Evolutionary conservation across 2,113 vertebrate genomes (phyloP).

Genomic region (Colossoma macropomum): DNA sequence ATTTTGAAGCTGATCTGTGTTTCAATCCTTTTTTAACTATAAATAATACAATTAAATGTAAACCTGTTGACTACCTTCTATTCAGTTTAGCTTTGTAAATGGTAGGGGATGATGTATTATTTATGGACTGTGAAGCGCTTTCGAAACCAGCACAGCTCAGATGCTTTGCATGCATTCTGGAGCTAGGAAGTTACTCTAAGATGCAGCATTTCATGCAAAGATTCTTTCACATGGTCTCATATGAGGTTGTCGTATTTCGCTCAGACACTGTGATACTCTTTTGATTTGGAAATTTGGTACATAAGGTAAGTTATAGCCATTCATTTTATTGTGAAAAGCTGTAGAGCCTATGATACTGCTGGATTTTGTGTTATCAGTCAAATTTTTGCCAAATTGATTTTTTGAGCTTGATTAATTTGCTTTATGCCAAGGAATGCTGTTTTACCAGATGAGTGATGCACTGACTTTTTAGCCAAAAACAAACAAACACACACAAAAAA

Average conservation of each 20-base stretch:
- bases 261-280: constrained; percentile 1
- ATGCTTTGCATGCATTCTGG: constrained; percentile 34
- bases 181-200: constrained; percentile 14
- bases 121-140: constrained; percentile 38
- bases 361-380: constrained; percentile 1
- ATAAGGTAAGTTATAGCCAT: constrained; percentile 45
- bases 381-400: background rate
- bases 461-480: background rate
- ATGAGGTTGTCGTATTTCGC: constrained; percentile 25
- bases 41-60: background rate
- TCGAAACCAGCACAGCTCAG: background rate
- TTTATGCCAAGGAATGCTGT: background rate
- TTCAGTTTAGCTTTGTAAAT: background rate
- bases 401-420: background rate
- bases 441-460: background rate
- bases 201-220: constrained; percentile 50
- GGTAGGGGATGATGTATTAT: constrained; percentile 46
- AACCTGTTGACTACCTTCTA: background rate
- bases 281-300: constrained; percentile 9
- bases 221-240: constrained; percentile 14
- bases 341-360: background rate
- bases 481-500: too few species aligned
- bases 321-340: constrained; percentile 16
- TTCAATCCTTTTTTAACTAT: too few species aligned
- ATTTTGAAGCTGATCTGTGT: background rate